Conservation (phyloP, 1,140 invertebrate genomes). For the Zaprionus ornatus region DNA sequence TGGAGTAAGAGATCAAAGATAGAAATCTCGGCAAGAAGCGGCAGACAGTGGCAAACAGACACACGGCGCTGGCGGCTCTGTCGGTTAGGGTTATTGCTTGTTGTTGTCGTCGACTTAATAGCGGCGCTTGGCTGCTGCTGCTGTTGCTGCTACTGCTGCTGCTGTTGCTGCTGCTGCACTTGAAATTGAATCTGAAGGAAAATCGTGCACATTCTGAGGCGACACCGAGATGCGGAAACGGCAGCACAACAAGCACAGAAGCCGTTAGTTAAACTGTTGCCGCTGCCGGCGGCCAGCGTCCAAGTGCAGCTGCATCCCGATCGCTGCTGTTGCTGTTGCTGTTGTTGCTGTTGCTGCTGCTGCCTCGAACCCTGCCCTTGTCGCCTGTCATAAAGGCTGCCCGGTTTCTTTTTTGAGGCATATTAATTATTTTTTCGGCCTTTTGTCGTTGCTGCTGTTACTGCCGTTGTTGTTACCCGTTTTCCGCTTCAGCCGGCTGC, state of each 20-base stretch:
- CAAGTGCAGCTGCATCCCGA: conserved; percentile 60
- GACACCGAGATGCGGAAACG: conserved; percentile 80
- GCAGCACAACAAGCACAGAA: conserved; percentile 81
- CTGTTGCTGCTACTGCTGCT: conserved; percentile 37
- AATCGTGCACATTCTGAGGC: conserved; percentile 81
- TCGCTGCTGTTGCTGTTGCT: conserved; percentile 16
- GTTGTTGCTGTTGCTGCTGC: conserved; percentile 5
- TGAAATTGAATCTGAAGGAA: conserved; percentile 80
- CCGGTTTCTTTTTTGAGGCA: conserved; percentile 74
- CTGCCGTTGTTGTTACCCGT: conserved; percentile 28
- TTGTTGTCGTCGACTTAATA: conserved; percentile 81
- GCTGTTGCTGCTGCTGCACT: conserved; percentile 63
- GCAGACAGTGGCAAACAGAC: conserved; percentile 76
- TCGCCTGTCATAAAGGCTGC: conserved; percentile 77
- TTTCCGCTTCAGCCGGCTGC: conserved; percentile 27
- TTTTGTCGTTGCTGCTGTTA: conserved; percentile 69
- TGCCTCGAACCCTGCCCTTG: conserved; percentile 64
- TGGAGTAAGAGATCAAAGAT: conserved; percentile 81
- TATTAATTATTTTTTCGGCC: conserved; percentile 78
- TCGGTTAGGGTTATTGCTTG: conserved; percentile 79
- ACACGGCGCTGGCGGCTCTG: conserved; percentile 65
- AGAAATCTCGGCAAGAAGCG: conserved; percentile 80
- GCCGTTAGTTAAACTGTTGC: conserved; percentile 78
- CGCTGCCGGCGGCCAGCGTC: conserved; percentile 56
- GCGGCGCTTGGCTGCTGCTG: conserved; percentile 73